A percentile compares a stretch with the other conserved stretches of the same genome.
Evolutionary conservation across 2,113 vertebrate genomes (phyloP).

Genomic region (Hucho hucho): DNA sequence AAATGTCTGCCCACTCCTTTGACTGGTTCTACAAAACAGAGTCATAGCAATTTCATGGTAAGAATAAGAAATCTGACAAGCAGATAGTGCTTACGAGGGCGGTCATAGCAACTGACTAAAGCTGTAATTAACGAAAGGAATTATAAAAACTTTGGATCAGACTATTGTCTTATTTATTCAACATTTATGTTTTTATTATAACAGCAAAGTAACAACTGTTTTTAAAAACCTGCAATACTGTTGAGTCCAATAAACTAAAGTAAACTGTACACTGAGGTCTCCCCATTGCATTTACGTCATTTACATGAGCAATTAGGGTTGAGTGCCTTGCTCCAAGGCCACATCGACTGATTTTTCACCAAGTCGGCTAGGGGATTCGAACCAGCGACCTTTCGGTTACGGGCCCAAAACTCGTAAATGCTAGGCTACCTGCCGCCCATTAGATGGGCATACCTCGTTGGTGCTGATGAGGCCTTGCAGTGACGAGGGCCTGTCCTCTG

Average conservation of each 20-base stretch:
- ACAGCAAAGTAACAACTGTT: not conserved
- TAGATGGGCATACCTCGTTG: slow-evolving; percentile 72
- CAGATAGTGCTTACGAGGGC: not conserved
- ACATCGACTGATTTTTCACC: too few species aligned
- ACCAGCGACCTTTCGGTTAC: too few species aligned
- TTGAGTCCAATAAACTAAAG: not conserved
- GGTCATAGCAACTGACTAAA: not conserved
- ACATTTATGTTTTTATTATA: not conserved
- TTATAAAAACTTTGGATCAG: not conserved
- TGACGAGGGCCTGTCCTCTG: slow-evolving; percentile 54
- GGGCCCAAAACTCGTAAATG: too few species aligned
- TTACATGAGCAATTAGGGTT: too few species aligned
- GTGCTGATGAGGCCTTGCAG: slow-evolving; percentile 68
- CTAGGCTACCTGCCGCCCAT: too few species aligned
- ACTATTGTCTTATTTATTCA: not conserved
- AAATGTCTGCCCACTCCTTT: slow-evolving; percentile 68
- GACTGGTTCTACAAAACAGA: slow-evolving; percentile 62
- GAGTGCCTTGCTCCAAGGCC: too few species aligned
- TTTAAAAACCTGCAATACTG: too few species aligned
- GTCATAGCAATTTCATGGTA: not conserved
- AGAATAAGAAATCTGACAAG: not conserved
- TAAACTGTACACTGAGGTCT: not conserved
- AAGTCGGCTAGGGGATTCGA: too few species aligned
- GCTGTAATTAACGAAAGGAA: not conserved
- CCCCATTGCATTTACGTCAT: too few species aligned